These are phyloP conservation scores for Lepus europaeus DNA, from an alignment of 2,113 vertebrate species.

Conservation along the genomic window DNA sequence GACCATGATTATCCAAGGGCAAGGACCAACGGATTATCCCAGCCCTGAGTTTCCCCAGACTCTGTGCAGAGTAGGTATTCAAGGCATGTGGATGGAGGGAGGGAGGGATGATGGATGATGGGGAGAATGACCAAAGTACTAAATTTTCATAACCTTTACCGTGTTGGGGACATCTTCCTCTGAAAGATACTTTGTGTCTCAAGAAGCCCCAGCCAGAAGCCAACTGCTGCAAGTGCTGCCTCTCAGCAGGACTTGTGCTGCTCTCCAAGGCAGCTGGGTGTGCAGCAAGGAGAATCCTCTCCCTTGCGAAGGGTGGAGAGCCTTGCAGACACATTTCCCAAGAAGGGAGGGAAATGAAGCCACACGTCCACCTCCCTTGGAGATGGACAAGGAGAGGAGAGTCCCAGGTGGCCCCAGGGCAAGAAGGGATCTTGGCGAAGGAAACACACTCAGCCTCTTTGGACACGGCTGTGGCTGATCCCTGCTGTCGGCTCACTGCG, in stretches of 20 bases:
- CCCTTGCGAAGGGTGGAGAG: not conserved
- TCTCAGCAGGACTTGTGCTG: rapidly evolving
- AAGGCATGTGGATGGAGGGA: not conserved
- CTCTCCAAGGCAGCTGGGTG: not conserved
- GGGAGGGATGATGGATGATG: not conserved
- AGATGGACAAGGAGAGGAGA: not conserved
- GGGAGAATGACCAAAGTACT: not conserved
- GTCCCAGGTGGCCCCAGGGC: not conserved
- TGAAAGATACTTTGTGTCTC: not conserved
- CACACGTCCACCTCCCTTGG: not conserved
- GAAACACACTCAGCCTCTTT: not conserved
- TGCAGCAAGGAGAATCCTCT: rapidly evolving
- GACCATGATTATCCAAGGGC: not conserved
- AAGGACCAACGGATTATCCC: not conserved
- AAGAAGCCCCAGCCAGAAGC: not conserved
- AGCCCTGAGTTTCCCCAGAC: not conserved
- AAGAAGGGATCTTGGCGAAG: not conserved
- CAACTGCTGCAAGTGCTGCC: not conserved
- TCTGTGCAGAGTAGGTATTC: not conserved
- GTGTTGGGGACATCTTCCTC: not conserved
- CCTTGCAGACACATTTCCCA: not conserved
- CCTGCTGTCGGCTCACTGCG: rapidly evolving
- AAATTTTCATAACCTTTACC: not conserved
- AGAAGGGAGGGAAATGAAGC: not conserved
- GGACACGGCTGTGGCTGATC: not conserved